Evolutionary conservation across 2,888 invertebrate species (phyloP).

Genomic region (Latheticus oryzae): DNA sequence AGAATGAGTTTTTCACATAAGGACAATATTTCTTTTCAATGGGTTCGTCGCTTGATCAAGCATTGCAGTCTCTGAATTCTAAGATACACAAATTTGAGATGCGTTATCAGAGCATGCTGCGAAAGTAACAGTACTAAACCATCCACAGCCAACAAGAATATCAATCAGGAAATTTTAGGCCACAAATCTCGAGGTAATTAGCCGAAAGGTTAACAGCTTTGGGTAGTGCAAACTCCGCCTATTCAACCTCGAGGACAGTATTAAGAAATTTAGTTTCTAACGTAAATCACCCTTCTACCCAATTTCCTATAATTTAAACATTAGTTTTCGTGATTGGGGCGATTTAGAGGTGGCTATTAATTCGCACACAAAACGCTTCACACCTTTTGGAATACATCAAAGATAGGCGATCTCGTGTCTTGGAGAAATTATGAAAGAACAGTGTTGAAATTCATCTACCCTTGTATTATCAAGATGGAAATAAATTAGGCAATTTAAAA

Average conservation of each 20-base stretch:
- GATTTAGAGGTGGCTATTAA: conserved; percentile 34
- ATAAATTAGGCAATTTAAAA: conserved; percentile 11
- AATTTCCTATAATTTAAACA: conserved; percentile 43
- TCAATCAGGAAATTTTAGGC: conserved; percentile 11
- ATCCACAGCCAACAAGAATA: conserved; percentile 13
- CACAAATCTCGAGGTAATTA: conserved; percentile 17
- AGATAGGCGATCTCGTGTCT: conserved; percentile 48
- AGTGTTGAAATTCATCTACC: conserved; percentile 34
- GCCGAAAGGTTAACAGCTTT: conserved; percentile 12
- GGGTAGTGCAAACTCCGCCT: background rate
- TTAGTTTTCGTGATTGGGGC: conserved; percentile 40
- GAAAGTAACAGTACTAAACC: too few species aligned
- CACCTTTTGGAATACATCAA: conserved; percentile 48
- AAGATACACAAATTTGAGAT: conserved; percentile 1
- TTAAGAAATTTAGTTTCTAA: conserved; percentile 28
- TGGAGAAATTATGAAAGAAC: conserved; percentile 28
- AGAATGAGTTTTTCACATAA: conserved; percentile 4
- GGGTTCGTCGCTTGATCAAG: conserved; percentile 1
- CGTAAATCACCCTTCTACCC: conserved; percentile 34
- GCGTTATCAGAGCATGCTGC: too few species aligned
- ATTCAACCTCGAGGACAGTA: conserved; percentile 17
- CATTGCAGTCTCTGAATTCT: conserved; percentile 6
- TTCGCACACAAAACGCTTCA: conserved; percentile 33
- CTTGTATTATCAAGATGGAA: conserved; percentile 23
- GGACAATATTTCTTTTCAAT: background rate